A percentile compares a stretch with the other conserved stretches of the same genome.
phyloP scores from a whole-genome alignment of 1,140 invertebrate genomes.

The Leptinotarsa defecta region DNA sequence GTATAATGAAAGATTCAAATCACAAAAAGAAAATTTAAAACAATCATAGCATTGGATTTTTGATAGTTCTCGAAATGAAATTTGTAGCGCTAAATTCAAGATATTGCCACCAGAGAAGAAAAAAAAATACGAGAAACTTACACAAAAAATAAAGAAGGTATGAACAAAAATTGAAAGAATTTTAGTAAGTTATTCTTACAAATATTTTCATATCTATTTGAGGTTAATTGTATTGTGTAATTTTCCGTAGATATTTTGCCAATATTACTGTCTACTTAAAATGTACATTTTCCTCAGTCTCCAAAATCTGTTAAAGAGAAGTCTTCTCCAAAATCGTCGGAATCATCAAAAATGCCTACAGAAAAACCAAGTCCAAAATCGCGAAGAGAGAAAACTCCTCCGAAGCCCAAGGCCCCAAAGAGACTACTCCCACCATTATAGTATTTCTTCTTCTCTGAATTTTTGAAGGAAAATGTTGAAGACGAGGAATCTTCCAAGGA shows the following conservation, averaged over 20 bases:
- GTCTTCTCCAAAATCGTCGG: constrained; percentile 24
- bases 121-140: constrained; percentile 54
- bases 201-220: constrained; percentile 12
- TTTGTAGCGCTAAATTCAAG: constrained; percentile 57
- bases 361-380: constrained; percentile 24
- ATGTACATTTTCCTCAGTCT: constrained; percentile 30
- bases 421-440: constrained; percentile 31
- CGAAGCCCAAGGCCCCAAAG: constrained; percentile 32
- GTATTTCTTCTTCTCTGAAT: constrained; percentile 32
- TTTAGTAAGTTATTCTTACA: constrained; percentile 52
- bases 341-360: constrained; percentile 31
- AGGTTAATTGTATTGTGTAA: not conserved
- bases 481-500: constrained; percentile 52
- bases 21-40: no score
- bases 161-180: constrained; percentile 53
- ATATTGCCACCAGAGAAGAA: constrained; percentile 58
- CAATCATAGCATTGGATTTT: no score
- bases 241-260: constrained; percentile 10
- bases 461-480: constrained; percentile 36
- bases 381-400: constrained; percentile 28
- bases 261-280: not conserved
- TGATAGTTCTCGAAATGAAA: constrained; percentile 40
- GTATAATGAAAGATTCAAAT: no score
- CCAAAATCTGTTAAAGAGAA: constrained; percentile 11
- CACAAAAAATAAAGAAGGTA: constrained; percentile 52